Evolutionary conservation across 2,888 invertebrate species (phyloP), one percentile per base, ranked within the genome.

Genomic region (Phyllotreta cruciferae): DNA sequence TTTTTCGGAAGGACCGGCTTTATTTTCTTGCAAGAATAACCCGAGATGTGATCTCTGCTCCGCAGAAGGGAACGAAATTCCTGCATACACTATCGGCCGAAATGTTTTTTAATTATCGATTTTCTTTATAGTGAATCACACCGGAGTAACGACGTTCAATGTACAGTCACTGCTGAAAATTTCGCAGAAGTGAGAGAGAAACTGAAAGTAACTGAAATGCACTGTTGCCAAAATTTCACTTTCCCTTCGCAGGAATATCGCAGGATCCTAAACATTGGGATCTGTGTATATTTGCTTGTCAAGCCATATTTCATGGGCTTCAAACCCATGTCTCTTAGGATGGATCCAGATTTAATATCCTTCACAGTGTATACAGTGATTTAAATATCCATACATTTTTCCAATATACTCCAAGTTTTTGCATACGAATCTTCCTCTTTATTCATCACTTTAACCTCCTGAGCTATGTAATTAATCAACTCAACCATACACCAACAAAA

Each of bases 121-220:
- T 69, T 69, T 61, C 67, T 62, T 61, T 60, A 67, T 69, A 63
- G 67, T 69, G 69, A 69, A 63, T 69, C 69, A 69, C 61, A 63
- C 66, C 64, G 42, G 60, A 64, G 63, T 54, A 64, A 62, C 62
- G 63, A 65, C 65, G 66, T 62, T 55, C 58, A 58, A 52, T 42
- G 63, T 63, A 67, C 64, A 64, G 62, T 66, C 66, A 55, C 57
- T 55, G 66, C 64, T 62, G 65, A 60, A 66, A 65, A 62, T 66
- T 65, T 66, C 63, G 66, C 69, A 62, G 42, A 60, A 58, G 34
- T 45, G 64, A 38, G 56, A 56, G 58, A 35, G 60, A 60, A 60
- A 60, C 53, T 10, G 60, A 52, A 60, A 55, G 53, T 47, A 54
- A 53, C 35, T 44, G 41, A 9, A 36, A 7, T 35, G 62, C 66